Conservation (phyloP, 2,888 invertebrate species). For the Epinotia ramella region DNA sequence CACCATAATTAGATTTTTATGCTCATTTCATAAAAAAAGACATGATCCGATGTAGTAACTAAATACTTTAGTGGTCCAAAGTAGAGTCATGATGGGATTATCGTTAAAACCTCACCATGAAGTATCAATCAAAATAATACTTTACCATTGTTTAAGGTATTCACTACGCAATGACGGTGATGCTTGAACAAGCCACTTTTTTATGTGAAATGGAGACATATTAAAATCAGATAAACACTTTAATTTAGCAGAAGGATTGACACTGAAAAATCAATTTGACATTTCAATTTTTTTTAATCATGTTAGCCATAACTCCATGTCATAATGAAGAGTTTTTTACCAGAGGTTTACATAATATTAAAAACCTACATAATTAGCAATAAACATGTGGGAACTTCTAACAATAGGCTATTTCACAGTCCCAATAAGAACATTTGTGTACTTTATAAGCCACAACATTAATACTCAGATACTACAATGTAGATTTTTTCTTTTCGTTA, state of each 20-base stretch:
- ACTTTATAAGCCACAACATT: background rate
- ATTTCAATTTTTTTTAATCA: background rate
- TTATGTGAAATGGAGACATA: constrained; percentile 3
- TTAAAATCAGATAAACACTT: background rate
- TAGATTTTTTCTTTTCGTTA: background rate
- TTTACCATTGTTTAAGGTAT: constrained; percentile 13
- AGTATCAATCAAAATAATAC: background rate
- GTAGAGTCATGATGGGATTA: too few relatives aligned
- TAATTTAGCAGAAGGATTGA: background rate
- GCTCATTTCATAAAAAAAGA: too few relatives aligned
- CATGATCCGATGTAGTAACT: too few relatives aligned
- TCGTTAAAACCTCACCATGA: too few relatives aligned
- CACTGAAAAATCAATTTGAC: background rate
- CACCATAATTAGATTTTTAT: too few relatives aligned
- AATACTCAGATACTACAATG: background rate
- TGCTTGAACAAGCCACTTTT: constrained; percentile 12
- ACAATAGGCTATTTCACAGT: constrained; percentile 30
- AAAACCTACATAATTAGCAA: constrained; percentile 3
- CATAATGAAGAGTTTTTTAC: background rate
- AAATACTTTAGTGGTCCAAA: too few relatives aligned
- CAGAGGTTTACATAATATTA: background rate
- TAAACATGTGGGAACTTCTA: constrained; percentile 18
- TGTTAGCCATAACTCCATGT: background rate
- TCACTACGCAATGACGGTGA: constrained; percentile 1
- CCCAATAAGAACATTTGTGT: background rate